Conservation (phyloP, 2,113 vertebrate genomes). For the Charina bottae region DNA sequence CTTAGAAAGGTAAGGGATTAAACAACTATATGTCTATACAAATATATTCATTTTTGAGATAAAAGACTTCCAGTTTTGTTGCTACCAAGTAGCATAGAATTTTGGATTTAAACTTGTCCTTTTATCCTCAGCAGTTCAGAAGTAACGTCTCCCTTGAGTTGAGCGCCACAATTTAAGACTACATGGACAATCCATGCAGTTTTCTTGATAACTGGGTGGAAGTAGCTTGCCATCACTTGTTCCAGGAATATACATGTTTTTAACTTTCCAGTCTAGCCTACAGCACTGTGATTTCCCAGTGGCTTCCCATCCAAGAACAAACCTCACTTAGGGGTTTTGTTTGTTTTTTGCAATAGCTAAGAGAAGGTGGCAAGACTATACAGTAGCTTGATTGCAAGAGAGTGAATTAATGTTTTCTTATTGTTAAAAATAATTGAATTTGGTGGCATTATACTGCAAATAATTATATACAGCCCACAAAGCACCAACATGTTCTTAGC, state of each 20-base stretch:
- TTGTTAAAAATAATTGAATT: fast-evolving
- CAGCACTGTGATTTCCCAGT: not conserved
- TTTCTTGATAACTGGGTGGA: not conserved
- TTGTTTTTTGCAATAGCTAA: not conserved
- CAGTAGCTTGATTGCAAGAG: not conserved
- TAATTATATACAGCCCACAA: not conserved
- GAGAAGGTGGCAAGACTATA: not conserved
- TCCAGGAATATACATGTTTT: not conserved
- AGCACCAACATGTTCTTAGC: not conserved
- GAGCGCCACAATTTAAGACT: not conserved
- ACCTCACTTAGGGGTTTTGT: too few species aligned
- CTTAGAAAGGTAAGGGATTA: not conserved
- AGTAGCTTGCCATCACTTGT: not conserved
- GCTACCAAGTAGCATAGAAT: not conserved
- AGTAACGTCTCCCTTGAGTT: not conserved
- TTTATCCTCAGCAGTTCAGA: not conserved
- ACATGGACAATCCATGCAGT: not conserved
- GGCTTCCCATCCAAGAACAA: not conserved
- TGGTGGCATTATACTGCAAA: not conserved
- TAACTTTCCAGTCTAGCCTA: not conserved
- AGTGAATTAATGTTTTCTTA: not conserved
- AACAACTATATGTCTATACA: not conserved
- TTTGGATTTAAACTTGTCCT: not conserved
- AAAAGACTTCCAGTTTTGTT: not conserved
- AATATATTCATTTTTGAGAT: not conserved